Percentiles rank a stretch among this genome's conserved stretches.
These are phyloP conservation scores for Siniperca chuatsi DNA, from an alignment of 2,113 vertebrate species.

Conservation along the genomic window DNA sequence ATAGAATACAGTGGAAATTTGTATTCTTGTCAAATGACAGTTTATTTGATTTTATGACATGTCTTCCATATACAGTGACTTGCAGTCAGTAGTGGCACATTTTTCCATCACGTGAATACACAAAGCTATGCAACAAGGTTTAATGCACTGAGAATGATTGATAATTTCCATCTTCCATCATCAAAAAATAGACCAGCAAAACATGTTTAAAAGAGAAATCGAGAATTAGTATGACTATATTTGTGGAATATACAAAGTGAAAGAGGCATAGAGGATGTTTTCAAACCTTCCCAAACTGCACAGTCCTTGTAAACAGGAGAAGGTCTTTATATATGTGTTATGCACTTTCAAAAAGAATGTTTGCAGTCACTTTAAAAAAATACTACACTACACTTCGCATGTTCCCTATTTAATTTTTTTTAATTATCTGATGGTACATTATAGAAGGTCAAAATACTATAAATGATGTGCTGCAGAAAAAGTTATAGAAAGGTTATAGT, in stretches of 20 bases:
- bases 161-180: slow-evolving; percentile 4
- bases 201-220: slow-evolving; percentile 11
- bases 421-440: slow-evolving; percentile 16
- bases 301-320: slow-evolving; percentile 1
- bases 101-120: slow-evolving; percentile 29
- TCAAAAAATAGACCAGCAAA: slow-evolving; percentile 15
- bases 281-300: slow-evolving; percentile 9
- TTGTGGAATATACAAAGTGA: slow-evolving; percentile 24
- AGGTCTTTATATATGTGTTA: slow-evolving; percentile 5
- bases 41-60: slow-evolving; percentile 55
- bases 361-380: slow-evolving; percentile 7
- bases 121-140: background rate
- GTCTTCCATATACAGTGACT: slow-evolving; percentile 11
- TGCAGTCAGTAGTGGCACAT: slow-evolving; percentile 28
- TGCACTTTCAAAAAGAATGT: slow-evolving; percentile 24
- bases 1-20: background rate
- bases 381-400: background rate
- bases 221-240: slow-evolving; percentile 5
- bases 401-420: background rate
- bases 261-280: slow-evolving; percentile 8
- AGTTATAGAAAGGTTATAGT: background rate
- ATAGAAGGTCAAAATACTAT: slow-evolving; percentile 20
- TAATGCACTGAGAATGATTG: background rate
- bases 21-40: slow-evolving; percentile 26
- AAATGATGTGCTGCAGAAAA: slow-evolving; percentile 19